Evolutionary conservation across 37 sponge, comb jelly and placozoan genomes (phyloP).

Genomic region (Cliona cf. orientalis): DNA sequence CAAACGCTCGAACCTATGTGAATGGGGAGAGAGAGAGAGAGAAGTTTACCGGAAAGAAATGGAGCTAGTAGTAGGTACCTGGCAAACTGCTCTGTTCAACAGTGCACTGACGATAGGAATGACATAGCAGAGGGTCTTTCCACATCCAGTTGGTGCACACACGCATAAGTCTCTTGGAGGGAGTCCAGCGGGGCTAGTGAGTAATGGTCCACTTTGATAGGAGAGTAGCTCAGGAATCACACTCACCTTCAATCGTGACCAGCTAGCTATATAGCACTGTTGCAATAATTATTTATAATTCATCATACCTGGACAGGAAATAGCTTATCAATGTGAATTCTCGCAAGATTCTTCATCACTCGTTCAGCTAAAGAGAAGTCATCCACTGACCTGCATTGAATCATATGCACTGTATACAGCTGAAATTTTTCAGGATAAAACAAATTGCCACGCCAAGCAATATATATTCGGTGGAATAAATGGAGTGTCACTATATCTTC

Average conservation of each 20-base stretch:
- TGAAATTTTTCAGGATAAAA: not conserved
- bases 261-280: not conserved
- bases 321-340: constrained; percentile 26
- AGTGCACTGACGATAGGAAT: constrained; percentile 78
- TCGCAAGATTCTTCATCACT: constrained; percentile 49
- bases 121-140: constrained; percentile 93
- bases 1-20: constrained; percentile 59
- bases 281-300: not conserved
- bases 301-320: constrained; percentile 76
- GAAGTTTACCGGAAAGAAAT: not conserved
- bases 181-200: constrained; percentile 3
- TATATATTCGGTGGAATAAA: too few relatives aligned
- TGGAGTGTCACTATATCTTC: not conserved
- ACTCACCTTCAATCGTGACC: not conserved
- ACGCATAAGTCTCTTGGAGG: constrained; percentile 82
- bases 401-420: not conserved
- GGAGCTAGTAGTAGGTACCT: constrained; percentile 14
- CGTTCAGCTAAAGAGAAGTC: constrained; percentile 22
- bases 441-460: too few relatives aligned
- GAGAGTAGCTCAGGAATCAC: constrained; percentile 47
- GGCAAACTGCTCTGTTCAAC: constrained; percentile 23
- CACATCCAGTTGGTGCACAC: constrained; percentile 96
- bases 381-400: constrained; percentile 30
- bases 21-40: not conserved
- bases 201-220: not conserved